Conservation (phyloP, 2,797 vertebrate species). For the Rhynchonycteris naso region DNA sequence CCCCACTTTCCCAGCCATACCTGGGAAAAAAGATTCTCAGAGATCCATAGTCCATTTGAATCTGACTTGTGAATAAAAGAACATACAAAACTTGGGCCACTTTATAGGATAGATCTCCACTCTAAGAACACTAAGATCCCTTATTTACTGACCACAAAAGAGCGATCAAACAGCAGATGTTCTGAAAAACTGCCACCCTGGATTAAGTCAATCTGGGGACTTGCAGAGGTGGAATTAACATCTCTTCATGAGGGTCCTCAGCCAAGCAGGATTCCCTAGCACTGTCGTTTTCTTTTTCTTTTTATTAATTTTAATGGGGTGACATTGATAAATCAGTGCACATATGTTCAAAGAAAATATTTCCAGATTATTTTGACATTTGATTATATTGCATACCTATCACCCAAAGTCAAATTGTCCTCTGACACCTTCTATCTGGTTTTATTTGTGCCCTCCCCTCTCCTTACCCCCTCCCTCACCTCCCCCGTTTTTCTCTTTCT, state of each 20-base stretch:
- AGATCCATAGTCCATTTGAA: not conserved
- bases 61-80: not conserved
- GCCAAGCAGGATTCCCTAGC: not conserved
- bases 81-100: accelerated
- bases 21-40: not conserved
- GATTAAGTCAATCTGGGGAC: not conserved
- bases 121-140: not conserved
- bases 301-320: too few species aligned
- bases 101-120: not conserved
- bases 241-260: not conserved
- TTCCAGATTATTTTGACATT: too few species aligned
- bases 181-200: not conserved
- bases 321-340: too few species aligned
- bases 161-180: not conserved
- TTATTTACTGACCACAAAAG: not conserved
- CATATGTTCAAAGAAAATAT: too few species aligned
- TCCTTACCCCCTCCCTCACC: too few species aligned
- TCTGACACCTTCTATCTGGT: too few species aligned
- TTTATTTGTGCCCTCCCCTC: too few species aligned
- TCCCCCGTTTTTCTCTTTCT: not conserved
- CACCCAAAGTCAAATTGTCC: too few species aligned
- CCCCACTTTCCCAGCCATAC: not conserved
- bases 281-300: not conserved
- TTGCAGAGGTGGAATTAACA: too few species aligned
- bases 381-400: too few species aligned